Evolutionary conservation across 2,113 vertebrate genomes (phyloP), one percentile per base, ranked within the genome.

Genomic region (Corythoichthys haematopterus): DNA sequence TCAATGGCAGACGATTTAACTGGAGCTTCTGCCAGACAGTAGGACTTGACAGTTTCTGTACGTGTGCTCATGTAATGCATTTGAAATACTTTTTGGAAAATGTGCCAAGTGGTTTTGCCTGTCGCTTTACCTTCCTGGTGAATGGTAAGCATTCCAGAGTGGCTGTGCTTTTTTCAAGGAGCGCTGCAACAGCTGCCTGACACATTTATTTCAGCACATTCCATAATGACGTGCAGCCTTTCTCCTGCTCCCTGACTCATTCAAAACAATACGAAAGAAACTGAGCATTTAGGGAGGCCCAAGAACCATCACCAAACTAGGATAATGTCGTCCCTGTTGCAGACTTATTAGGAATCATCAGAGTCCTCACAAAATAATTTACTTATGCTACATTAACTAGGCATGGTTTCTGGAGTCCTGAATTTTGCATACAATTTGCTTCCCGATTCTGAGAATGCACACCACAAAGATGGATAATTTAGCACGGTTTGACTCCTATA

Each of bases 371-470:
- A 28, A 28, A 28, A 28, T 28, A 28, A 28, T 28, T 28, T 28
- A 28, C 20, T 28, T 28, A 28, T 28, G 20, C 20, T 28, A 1
- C 20, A 28, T 28, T 28, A 28, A 28, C 20, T 28, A 28, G 20
- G 20, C 20, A 28, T 28, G 20, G 20, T 12, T 36, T 58, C 12
- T 51, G 40, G 1, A 43, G 40, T 4, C 3, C 40, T 43, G 4
- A 43, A 43, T 43, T 43, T 5, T 43, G 9, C 4, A 43, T 55
- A 61, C 62, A 13, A 69, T 57, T 52, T 46, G 37, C 65, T 35
- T 60, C 64, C 43, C 28, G 51, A 60, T 38, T 63, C 64, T 35
- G 53, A 56, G 33, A 56, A 35, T 56, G 33, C 13, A 36, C 55
- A 15, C 33, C 55, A 20, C 12, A 10, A 14, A 57, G 52, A 52